These are phyloP conservation scores for Lithosia quadra DNA, from an alignment of 2,888 invertebrate genomes.

Conservation along the genomic window DNA sequence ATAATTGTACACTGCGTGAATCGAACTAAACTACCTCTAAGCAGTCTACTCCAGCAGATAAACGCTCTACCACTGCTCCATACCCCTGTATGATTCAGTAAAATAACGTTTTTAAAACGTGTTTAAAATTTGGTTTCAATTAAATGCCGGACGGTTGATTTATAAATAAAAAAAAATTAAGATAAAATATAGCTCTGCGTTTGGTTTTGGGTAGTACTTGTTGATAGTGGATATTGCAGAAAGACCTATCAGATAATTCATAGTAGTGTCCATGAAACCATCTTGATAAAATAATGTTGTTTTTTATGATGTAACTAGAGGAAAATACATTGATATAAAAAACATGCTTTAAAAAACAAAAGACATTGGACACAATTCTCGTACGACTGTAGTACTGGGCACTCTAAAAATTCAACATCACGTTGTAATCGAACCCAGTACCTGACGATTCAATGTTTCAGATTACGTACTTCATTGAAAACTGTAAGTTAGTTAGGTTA, in stretches of 20 bases:
- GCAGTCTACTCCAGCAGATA: too few relatives aligned
- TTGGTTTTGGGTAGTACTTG: background rate
- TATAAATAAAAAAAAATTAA: background rate
- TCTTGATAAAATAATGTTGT: constrained; percentile 11
- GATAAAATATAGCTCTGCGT: background rate
- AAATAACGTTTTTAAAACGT: too few relatives aligned
- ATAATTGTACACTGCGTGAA: background rate
- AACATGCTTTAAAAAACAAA: too few relatives aligned
- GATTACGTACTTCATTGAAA: too few relatives aligned
- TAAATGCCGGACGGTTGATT: background rate
- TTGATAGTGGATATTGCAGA: constrained; percentile 8
- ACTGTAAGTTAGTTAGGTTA: too few relatives aligned
- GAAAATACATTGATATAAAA: background rate
- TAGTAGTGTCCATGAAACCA: constrained; percentile 4
- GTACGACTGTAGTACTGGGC: background rate
- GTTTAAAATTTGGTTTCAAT: background rate
- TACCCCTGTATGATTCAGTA: too few relatives aligned
- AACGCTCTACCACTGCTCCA: background rate
- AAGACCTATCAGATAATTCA: constrained; percentile 8
- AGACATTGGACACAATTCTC: too few relatives aligned
- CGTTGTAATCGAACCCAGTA: background rate
- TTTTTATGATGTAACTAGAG: constrained; percentile 1
- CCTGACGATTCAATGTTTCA: background rate
- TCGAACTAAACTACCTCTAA: background rate
- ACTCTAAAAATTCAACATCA: background rate